Conservation (phyloP, 1,140 invertebrate species). For the Pteromalus puparum region DNA sequence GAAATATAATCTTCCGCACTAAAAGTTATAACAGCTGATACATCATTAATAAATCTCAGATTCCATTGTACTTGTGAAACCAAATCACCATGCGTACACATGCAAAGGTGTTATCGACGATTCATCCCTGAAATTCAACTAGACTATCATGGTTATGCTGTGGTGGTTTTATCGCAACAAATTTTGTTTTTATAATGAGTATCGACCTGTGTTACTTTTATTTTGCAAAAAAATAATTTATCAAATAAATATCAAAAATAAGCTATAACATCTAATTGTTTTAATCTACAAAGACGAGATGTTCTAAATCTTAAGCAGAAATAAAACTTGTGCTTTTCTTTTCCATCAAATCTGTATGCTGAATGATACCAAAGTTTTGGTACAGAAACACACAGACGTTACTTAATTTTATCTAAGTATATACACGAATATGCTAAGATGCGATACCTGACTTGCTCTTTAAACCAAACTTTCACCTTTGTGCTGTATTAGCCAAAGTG, state of each 20-base stretch:
- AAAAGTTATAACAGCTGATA: conserved; percentile 63
- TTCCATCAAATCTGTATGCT: conserved; percentile 74
- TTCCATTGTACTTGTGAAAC: conserved; percentile 70
- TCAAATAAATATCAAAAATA: conserved; percentile 76
- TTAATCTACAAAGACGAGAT: conserved; percentile 79
- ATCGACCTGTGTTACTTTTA: no score
- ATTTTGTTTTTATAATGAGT: no score
- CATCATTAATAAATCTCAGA: conserved; percentile 63
- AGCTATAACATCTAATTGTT: conserved; percentile 82
- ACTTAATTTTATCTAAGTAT: no score
- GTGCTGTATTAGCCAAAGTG: no score
- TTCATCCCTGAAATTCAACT: no score
- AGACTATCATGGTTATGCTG: no score
- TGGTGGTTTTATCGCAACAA: no score
- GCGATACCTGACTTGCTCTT: no score
- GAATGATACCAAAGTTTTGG: conserved; percentile 80
- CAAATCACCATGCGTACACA: conserved; percentile 67
- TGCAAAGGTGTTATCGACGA: no score
- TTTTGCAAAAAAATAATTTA: no score
- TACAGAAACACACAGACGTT: not conserved
- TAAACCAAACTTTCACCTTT: no score
- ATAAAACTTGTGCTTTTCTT: conserved; percentile 78
- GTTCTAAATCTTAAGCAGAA: conserved; percentile 88
- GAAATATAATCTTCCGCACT: conserved; percentile 70
- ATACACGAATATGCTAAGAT: no score